Conservation (phyloP, 2,888 invertebrate species). For the Trissonchulus sp. region DNA sequence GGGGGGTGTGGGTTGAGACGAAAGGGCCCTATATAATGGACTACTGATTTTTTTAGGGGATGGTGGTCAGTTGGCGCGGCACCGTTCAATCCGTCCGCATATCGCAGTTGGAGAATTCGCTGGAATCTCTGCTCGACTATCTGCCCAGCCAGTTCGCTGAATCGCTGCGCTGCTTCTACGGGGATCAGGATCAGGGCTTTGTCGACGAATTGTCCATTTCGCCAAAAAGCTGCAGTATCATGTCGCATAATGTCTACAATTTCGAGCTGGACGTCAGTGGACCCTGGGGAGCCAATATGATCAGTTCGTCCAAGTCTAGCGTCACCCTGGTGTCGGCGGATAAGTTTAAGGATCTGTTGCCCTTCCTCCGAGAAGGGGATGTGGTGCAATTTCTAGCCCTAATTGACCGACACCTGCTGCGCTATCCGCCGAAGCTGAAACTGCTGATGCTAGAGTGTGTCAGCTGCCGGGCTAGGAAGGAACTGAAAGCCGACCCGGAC, state of each 20-base stretch:
- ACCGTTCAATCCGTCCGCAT: constrained; percentile 43
- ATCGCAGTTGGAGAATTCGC: constrained; percentile 42
- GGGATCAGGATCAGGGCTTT: constrained; percentile 35
- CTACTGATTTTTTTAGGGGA: constrained; percentile 36
- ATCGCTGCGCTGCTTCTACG: constrained; percentile 44
- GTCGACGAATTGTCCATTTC: not conserved
- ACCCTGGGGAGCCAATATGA: constrained; percentile 43
- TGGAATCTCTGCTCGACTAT: constrained; percentile 45
- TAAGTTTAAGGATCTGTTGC: constrained; percentile 40
- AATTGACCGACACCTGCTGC: constrained; percentile 45
- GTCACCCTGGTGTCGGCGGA: constrained; percentile 41
- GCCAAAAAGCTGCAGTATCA: constrained; percentile 22
- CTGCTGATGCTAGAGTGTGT: constrained; percentile 44
- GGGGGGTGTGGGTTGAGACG: no score
- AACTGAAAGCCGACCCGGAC: not conserved
- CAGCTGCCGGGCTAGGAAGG: constrained; percentile 33
- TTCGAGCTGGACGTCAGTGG: constrained; percentile 40
- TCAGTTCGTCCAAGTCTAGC: constrained; percentile 43
- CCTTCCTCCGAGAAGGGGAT: constrained; percentile 43
- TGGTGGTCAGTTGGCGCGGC: constrained; percentile 43
- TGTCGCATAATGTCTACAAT: constrained; percentile 27
- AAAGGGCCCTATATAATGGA: no score
- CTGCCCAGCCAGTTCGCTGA: constrained; percentile 44
- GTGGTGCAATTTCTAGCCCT: constrained; percentile 42
- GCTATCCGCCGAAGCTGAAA: constrained; percentile 43